Conservation (phyloP, 2,113 vertebrate species). For the Lampris incognitus region DNA sequence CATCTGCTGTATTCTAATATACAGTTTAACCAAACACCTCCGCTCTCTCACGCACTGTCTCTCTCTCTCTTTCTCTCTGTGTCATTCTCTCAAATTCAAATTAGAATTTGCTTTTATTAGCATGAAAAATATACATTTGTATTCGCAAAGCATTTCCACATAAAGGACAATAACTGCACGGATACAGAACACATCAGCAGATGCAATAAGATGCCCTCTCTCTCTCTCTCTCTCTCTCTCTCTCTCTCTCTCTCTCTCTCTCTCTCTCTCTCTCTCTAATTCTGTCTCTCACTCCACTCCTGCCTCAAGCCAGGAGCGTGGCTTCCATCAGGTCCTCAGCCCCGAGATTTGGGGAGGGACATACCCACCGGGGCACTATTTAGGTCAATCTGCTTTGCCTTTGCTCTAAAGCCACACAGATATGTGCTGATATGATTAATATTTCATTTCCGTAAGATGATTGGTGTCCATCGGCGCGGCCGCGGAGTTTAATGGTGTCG, state of each 20-base stretch:
- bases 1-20: conserved; percentile 56
- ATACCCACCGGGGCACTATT: conserved; percentile 62
- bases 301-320: conserved; percentile 44
- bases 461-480: conserved; percentile 56
- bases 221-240: conserved; percentile 37
- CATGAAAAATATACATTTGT: too few relatives aligned
- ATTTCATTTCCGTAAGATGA: conserved; percentile 63
- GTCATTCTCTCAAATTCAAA: too few relatives aligned
- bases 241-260: conserved; percentile 2
- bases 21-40: conserved; percentile 9
- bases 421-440: conserved; percentile 67
- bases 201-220: not conserved
- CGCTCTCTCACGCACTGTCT: too few relatives aligned
- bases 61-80: too few relatives aligned
- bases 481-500: conserved; percentile 47
- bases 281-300: not conserved
- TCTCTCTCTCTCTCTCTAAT: not conserved
- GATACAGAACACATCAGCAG: too few relatives aligned
- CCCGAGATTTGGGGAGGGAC: conserved; percentile 54
- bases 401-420: conserved; percentile 63
- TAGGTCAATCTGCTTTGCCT: conserved; percentile 77
- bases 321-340: conserved; percentile 47
- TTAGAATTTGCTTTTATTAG: too few relatives aligned
- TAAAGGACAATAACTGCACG: too few relatives aligned
- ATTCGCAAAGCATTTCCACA: too few relatives aligned